These are phyloP conservation scores for Microcaecilia unicolor DNA, from an alignment of 2,797 vertebrate species.

Conservation along the genomic window DNA sequence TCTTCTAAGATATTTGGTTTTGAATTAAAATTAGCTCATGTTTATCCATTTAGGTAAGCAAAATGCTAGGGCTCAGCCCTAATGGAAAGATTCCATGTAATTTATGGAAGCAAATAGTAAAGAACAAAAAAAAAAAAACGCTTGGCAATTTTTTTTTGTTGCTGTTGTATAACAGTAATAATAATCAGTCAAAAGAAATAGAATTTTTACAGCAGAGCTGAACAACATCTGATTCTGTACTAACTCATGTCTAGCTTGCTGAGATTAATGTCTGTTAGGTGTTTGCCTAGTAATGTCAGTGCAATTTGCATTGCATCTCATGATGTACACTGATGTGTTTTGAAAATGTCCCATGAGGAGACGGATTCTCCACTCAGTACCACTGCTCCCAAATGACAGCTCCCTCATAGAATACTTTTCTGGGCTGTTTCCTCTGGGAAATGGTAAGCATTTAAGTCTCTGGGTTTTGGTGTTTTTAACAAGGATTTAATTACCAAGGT, in stretches of 20 bases:
- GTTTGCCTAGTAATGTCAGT: conserved; percentile 43
- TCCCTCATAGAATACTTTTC: conserved; percentile 83
- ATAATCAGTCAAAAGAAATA: conserved; percentile 8
- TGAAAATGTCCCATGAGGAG: conserved; percentile 52
- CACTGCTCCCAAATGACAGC: conserved; percentile 65
- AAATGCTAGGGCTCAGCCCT: no score
- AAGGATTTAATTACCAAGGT: conserved; percentile 74
- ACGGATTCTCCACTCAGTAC: conserved; percentile 43
- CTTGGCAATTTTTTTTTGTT: no score
- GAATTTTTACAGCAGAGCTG: conserved; percentile 17
- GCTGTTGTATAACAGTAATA: no score
- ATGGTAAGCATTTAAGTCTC: conserved; percentile 69
- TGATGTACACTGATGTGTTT: conserved; percentile 57
- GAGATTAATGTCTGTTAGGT: conserved; percentile 23
- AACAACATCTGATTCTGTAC: conserved; percentile 10
- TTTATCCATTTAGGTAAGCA: no score
- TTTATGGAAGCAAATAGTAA: no score
- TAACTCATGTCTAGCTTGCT: conserved; percentile 21
- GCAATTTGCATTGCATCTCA: conserved; percentile 44
- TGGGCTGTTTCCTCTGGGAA: conserved; percentile 77
- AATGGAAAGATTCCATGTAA: no score
- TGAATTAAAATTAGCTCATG: no score
- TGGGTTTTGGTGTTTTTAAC: conserved; percentile 82
- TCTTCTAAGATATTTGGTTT: no score
- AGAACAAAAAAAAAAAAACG: no score